Evolutionary conservation across 2,113 vertebrate species (phyloP).

Genomic region (Chroicocephalus ridibundus): DNA sequence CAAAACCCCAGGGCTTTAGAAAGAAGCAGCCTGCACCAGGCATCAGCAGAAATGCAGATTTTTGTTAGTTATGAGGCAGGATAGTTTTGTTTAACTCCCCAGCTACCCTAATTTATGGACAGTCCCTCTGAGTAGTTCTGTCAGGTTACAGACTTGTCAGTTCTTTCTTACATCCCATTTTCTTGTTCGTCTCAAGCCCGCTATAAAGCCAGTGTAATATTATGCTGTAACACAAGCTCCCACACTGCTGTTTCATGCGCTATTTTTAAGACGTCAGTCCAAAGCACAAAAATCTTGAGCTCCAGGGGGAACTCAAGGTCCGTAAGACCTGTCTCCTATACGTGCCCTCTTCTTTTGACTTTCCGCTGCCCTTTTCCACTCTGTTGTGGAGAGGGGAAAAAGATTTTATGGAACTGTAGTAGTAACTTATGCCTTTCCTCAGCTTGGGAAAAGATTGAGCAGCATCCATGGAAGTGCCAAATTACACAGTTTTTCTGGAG

Average conservation of each 20-base stretch:
- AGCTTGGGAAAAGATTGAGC: background rate
- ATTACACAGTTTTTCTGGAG: background rate
- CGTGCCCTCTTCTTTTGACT: background rate
- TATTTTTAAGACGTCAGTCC: background rate
- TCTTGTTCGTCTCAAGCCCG: background rate
- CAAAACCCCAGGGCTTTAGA: background rate
- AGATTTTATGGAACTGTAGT: background rate
- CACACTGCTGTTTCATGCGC: fast-evolving
- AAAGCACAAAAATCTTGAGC: background rate
- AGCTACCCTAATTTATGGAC: background rate
- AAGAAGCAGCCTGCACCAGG: background rate
- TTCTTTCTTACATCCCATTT: background rate
- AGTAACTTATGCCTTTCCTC: background rate
- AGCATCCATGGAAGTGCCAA: background rate
- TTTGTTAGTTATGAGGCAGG: background rate
- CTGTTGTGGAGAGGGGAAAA: background rate
- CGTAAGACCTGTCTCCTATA: fast-evolving
- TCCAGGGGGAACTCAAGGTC: background rate
- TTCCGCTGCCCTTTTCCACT: background rate
- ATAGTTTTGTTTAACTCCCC: background rate
- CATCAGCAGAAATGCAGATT: background rate
- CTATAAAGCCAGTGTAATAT: background rate
- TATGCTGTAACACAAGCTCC: background rate
- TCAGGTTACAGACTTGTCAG: background rate
- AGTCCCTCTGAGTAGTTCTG: background rate